These are phyloP conservation scores for Amphipoea lucens DNA, from an alignment of 2,888 invertebrate species.

Conservation along the genomic window DNA sequence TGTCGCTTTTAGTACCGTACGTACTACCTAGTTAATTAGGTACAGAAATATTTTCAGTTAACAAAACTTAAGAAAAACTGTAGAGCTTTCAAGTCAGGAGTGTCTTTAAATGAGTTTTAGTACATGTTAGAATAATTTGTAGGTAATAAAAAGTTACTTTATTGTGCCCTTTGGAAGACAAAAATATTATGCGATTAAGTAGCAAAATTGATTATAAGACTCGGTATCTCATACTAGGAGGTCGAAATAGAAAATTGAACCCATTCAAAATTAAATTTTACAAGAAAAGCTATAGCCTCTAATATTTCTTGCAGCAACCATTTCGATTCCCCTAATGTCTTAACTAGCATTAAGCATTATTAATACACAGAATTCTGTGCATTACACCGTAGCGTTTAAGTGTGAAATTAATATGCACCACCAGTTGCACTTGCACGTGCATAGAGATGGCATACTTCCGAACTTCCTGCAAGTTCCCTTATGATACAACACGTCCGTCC, in stretches of 20 bases:
- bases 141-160: not conserved
- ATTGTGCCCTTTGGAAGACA: not conserved
- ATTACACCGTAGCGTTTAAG: slow-evolving; percentile 69
- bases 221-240: not conserved
- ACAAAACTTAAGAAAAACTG: not conserved
- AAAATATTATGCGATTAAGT: not conserved
- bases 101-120: not conserved
- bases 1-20: slow-evolving; percentile 29
- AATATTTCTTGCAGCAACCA: slow-evolving; percentile 15
- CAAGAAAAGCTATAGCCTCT: slow-evolving; percentile 9
- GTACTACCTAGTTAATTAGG: not conserved
- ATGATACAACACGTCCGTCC: slow-evolving; percentile 83
- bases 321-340: slow-evolving; percentile 10
- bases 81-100: not conserved
- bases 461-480: slow-evolving; percentile 61
- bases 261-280: slow-evolving; percentile 4
- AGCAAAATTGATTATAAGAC: not conserved
- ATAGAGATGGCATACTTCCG: slow-evolving; percentile 31
- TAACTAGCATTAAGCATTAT: slow-evolving; percentile 37
- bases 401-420: slow-evolving; percentile 61
- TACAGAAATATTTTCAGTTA: not conserved
- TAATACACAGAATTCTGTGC: slow-evolving; percentile 66
- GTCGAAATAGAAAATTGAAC: slow-evolving; percentile 14
- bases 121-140: not conserved
- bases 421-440: slow-evolving; percentile 56